Evolutionary conservation across 2,797 vertebrate genomes (phyloP).

Genomic region (Anguilla marmorata): DNA sequence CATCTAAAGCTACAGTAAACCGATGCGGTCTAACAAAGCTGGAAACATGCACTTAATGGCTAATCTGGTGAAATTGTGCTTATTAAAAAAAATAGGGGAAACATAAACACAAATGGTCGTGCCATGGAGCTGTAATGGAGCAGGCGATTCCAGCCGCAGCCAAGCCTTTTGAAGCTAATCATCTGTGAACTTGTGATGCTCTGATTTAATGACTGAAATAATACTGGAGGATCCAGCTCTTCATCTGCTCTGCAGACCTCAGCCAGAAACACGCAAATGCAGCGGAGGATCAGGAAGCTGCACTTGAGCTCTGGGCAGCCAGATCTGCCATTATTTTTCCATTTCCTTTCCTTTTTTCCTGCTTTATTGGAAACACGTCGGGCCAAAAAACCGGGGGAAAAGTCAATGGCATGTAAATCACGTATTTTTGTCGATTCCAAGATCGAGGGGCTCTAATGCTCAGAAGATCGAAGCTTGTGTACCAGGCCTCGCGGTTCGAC

Average conservation of each 20-base stretch:
- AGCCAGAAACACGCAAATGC: constrained; percentile 40
- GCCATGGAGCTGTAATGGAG: constrained; percentile 70
- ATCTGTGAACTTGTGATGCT: constrained; percentile 73
- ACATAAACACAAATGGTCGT: constrained; percentile 64
- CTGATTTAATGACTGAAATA: constrained; percentile 74
- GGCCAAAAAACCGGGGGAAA: constrained; percentile 19
- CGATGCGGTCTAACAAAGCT: constrained; percentile 41
- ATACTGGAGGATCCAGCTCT: constrained; percentile 66
- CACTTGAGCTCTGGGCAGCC: constrained; percentile 24
- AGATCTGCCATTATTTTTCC: constrained; percentile 26
- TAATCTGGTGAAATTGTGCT: constrained; percentile 51
- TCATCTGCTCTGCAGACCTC: constrained; percentile 75
- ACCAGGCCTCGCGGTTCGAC: neutral
- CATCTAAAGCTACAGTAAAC: constrained; percentile 16
- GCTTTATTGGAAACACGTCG: constrained; percentile 29
- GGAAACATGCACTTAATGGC: constrained; percentile 49
- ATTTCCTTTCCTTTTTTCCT: constrained; percentile 22
- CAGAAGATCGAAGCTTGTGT: neutral
- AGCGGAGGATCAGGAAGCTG: constrained; percentile 26
- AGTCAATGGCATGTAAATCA: constrained; percentile 20
- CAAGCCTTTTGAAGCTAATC: constrained; percentile 77
- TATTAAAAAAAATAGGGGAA: constrained; percentile 62
- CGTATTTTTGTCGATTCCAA: neutral
- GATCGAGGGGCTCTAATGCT: neutral
- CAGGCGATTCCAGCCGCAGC: constrained; percentile 69